These are phyloP conservation scores for Microctenopoma lineatum DNA, from an alignment of 2,797 vertebrate genomes.

Conservation along the genomic window DNA sequence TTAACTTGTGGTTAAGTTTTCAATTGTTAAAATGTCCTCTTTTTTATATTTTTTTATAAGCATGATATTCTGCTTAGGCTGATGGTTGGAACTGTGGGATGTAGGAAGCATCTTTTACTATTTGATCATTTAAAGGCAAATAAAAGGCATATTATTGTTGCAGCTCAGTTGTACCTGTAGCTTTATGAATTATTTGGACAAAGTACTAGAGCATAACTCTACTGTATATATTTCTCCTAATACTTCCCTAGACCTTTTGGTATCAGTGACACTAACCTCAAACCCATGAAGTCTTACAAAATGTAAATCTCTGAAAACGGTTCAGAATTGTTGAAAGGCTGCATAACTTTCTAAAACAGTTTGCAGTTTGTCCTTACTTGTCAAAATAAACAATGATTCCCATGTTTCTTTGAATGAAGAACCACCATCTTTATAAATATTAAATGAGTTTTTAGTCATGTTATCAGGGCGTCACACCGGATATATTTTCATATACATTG, in stretches of 20 bases:
- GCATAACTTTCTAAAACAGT: background rate
- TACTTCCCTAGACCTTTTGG: background rate
- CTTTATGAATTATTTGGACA: background rate
- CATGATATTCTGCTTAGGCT: no score
- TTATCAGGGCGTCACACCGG: no score
- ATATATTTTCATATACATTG: background rate
- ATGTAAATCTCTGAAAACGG: background rate
- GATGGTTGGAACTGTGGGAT: background rate
- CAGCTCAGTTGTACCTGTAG: no score
- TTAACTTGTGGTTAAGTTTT: no score
- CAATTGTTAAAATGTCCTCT: no score
- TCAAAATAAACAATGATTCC: background rate
- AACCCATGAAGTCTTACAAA: background rate
- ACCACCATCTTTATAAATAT: no score
- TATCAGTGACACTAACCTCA: background rate
- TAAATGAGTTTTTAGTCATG: no score
- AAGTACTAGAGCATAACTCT: no score
- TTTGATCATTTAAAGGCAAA: background rate
- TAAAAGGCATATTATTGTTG: no score
- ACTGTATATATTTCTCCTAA: background rate
- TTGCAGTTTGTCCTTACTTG: background rate
- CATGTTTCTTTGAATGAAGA: background rate
- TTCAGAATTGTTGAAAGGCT: background rate
- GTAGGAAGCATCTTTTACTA: background rate
- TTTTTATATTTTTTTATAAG: no score